Evolutionary conservation across 2,797 vertebrate genomes (phyloP).

Genomic region (Cheirogaleus major): DNA sequence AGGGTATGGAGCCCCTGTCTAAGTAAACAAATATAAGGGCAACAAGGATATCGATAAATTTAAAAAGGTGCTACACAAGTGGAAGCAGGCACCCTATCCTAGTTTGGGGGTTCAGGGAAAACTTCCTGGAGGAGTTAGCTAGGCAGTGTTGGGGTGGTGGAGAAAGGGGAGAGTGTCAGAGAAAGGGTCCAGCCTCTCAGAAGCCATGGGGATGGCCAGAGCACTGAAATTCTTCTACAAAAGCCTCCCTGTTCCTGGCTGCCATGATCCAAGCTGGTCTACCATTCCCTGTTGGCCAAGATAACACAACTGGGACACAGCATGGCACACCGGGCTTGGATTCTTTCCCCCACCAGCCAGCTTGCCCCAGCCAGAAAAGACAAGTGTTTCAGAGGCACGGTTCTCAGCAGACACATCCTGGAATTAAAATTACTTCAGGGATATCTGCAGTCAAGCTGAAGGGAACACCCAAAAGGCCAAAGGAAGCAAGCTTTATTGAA

Average conservation of each 20-base stretch:
- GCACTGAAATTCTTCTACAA: background rate
- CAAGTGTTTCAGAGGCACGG: background rate
- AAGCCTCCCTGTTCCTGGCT: background rate
- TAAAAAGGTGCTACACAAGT: background rate
- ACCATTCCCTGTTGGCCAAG: background rate
- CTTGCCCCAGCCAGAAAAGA: background rate
- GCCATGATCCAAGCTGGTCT: background rate
- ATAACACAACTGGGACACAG: background rate
- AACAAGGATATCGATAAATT: background rate
- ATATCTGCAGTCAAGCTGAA: background rate
- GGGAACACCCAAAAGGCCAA: constrained; percentile 16
- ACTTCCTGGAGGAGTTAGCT: background rate
- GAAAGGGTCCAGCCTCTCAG: background rate
- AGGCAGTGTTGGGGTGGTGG: no score
- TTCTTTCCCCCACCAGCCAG: background rate
- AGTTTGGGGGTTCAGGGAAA: background rate
- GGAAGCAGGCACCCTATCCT: background rate
- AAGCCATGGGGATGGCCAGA: background rate
- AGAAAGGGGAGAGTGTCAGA: background rate
- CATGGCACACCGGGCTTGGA: fast-evolving
- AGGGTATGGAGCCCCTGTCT: background rate
- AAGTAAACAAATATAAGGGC: background rate
- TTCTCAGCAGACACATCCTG: background rate
- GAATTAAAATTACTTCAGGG: background rate
- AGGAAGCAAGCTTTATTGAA: constrained; percentile 77